Evolutionary conservation across 2,797 vertebrate genomes (phyloP).

Genomic region (Agapornis canus): DNA sequence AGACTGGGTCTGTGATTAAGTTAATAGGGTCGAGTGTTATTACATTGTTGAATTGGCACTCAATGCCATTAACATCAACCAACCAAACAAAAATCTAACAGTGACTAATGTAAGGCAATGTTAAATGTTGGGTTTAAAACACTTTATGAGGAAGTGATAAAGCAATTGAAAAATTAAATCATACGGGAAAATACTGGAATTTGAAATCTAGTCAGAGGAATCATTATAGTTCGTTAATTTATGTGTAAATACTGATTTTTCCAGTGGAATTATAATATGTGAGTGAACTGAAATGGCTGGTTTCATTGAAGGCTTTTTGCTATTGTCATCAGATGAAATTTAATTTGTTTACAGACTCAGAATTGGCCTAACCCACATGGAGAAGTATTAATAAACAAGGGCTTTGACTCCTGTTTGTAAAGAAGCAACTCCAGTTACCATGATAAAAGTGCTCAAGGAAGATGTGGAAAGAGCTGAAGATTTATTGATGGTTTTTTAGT

Average conservation of each 20-base stretch:
- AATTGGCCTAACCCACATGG: background rate
- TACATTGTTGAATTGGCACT: conserved; percentile 55
- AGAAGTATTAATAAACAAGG: background rate
- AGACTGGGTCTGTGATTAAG: conserved; percentile 43
- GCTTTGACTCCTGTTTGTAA: background rate
- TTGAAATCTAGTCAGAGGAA: conserved; percentile 50
- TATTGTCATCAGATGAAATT: conserved; percentile 35
- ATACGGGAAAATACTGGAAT: conserved; percentile 42
- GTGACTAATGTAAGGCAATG: conserved; percentile 22
- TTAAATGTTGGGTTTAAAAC: conserved; percentile 47
- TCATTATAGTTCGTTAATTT: conserved; percentile 57
- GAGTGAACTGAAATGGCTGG: conserved; percentile 20
- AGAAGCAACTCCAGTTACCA: background rate
- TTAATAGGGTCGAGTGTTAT: conserved; percentile 24
- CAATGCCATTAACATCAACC: conserved; percentile 53
- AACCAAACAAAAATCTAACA: background rate
- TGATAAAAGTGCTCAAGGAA: background rate
- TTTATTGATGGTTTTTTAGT: background rate
- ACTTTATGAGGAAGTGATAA: conserved; percentile 53
- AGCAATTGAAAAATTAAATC: conserved; percentile 68
- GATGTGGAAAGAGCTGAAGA: background rate
- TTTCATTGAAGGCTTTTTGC: conserved; percentile 40
- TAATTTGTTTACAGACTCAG: conserved; percentile 35
- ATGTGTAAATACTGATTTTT: conserved; percentile 62
- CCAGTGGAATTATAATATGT: conserved; percentile 40